These are phyloP conservation scores for Spilarctia lutea DNA, from an alignment of 2,888 invertebrate genomes.

Conservation along the genomic window DNA sequence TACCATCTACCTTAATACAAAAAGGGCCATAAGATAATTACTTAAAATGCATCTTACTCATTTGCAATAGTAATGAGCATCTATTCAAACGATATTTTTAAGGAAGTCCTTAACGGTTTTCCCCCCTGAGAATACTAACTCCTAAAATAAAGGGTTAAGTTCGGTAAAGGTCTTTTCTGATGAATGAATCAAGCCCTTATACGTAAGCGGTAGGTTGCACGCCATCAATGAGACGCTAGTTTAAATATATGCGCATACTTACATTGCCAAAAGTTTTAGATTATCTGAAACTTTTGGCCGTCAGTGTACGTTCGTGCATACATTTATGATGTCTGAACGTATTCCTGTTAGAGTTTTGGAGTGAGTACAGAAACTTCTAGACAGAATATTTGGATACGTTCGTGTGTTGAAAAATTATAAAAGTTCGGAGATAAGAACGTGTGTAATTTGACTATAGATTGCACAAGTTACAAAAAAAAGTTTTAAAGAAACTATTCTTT, in stretches of 20 bases:
- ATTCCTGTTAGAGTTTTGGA: slow-evolving; percentile 8
- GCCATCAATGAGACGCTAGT: neutral
- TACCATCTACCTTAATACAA: no score
- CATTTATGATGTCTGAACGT: slow-evolving; percentile 10
- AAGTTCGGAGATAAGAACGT: neutral
- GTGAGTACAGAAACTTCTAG: slow-evolving; percentile 6
- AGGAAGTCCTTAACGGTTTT: neutral
- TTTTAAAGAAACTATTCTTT: no score
- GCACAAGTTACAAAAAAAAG: neutral
- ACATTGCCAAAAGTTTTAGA: slow-evolving; percentile 17
- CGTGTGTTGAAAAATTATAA: neutral
- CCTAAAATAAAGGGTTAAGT: neutral
- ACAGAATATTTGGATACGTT: neutral
- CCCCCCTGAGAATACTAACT: neutral
- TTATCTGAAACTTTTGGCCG: slow-evolving; percentile 18
- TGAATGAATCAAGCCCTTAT: neutral
- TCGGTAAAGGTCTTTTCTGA: neutral
- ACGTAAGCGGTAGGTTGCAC: neutral
- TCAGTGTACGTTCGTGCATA: slow-evolving; percentile 18
- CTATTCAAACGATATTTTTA: neutral
- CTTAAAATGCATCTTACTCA: neutral
- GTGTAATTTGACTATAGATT: neutral
- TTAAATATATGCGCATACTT: slow-evolving; percentile 20
- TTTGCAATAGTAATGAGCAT: neutral
- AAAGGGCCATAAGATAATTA: no score